Percentiles rank a stretch among this genome's conserved stretches.
Evolutionary conservation across 2,113 vertebrate genomes (phyloP).

Genomic region (Pithys albifrons): DNA sequence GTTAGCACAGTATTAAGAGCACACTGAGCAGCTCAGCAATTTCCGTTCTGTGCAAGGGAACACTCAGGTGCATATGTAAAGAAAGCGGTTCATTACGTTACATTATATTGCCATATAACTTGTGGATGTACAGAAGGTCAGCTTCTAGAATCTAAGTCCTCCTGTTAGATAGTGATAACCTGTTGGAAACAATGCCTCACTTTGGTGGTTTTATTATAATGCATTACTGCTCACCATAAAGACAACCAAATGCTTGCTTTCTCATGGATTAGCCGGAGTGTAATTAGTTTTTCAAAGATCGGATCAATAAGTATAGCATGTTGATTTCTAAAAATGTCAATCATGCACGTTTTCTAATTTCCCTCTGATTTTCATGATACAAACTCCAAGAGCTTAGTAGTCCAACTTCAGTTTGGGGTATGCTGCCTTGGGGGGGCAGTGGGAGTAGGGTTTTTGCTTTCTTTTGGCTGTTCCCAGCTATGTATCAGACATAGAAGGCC

Average conservation of each 20-base stretch:
- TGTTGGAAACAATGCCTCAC: background rate
- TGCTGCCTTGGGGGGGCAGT: background rate
- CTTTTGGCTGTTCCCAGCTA: background rate
- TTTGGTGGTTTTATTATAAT: background rate
- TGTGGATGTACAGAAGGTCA: background rate
- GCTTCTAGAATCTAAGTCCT: background rate
- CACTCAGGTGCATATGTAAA: background rate
- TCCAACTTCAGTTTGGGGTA: background rate
- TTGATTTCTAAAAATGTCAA: background rate
- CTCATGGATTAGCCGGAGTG: background rate
- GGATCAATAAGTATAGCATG: background rate
- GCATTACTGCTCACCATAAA: background rate
- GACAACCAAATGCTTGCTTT: background rate
- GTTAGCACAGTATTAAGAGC: background rate
- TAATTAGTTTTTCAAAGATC: background rate
- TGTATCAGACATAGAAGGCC: background rate
- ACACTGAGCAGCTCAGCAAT: background rate
- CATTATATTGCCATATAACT: background rate
- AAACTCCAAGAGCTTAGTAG: background rate
- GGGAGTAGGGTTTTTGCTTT: background rate
- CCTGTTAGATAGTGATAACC: background rate
- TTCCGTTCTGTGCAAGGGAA: background rate
- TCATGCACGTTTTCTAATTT: background rate
- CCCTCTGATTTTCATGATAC: background rate
- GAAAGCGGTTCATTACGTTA: background rate